Conservation (phyloP, 2,888 invertebrate genomes). For the Brenthis ino region DNA sequence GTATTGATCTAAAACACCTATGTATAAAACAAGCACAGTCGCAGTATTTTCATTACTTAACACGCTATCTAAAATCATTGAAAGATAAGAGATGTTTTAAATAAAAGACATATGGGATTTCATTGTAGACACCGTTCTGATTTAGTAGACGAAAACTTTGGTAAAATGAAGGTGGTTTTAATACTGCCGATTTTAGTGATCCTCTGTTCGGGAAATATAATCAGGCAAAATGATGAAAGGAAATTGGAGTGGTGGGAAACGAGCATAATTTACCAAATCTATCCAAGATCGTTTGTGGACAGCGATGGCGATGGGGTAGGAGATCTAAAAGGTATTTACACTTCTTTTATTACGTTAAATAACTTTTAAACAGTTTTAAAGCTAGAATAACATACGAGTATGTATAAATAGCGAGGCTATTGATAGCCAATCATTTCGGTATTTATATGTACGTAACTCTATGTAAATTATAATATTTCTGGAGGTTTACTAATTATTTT, state of each 20-base stretch:
- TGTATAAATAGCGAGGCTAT: too few species aligned
- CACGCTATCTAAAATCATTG: conserved; percentile 1
- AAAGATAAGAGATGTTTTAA: conserved; percentile 23
- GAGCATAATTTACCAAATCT: conserved; percentile 89
- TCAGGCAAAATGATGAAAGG: conserved; percentile 46
- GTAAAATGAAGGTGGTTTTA: conserved; percentile 53
- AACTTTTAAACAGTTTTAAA: too few species aligned
- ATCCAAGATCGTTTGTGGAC: conserved; percentile 90
- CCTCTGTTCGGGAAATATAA: conserved; percentile 47
- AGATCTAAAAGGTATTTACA: conserved; percentile 76
- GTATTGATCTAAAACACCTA: not conserved
- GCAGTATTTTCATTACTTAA: not conserved
- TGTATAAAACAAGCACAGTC: not conserved
- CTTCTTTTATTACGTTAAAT: not conserved
- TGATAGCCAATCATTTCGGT: too few species aligned
- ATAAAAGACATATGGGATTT: conserved; percentile 14
- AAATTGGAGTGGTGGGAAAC: conserved; percentile 88
- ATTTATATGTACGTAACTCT: too few species aligned
- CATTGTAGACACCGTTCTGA: conserved; percentile 19
- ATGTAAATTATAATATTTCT: too few species aligned
- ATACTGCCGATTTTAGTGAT: conserved; percentile 53
- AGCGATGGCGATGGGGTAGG: conserved; percentile 88
- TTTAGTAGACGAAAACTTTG: conserved; percentile 3
- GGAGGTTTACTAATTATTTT: too few species aligned
- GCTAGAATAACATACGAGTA: too few species aligned